Conservation (phyloP, 2,888 invertebrate species). For the Caenorhabditis sinica region DNA sequence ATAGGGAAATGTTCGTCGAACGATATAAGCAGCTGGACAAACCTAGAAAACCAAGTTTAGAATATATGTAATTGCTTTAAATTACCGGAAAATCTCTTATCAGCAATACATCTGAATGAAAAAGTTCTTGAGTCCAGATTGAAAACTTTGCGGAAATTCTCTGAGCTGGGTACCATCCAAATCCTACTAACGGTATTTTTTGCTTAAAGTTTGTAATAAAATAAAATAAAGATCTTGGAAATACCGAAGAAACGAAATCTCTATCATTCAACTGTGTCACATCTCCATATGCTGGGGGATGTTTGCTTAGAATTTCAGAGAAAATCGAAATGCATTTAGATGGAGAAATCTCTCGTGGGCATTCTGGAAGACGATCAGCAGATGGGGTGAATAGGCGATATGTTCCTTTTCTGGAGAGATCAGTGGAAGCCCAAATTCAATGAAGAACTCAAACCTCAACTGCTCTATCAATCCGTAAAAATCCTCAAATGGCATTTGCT, state of each 20-base stretch:
- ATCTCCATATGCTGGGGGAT: conserved; percentile 59
- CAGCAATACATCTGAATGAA: conserved; percentile 56
- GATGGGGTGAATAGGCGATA: conserved; percentile 63
- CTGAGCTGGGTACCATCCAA: conserved; percentile 68
- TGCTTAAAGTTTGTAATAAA: conserved; percentile 30
- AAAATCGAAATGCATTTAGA: conserved; percentile 46
- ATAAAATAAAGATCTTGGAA: background rate
- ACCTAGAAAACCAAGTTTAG: conserved; percentile 21
- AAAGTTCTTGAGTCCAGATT: conserved; percentile 64
- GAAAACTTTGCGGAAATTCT: conserved; percentile 60
- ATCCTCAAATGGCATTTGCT: conserved; percentile 64
- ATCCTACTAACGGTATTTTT: conserved; percentile 60
- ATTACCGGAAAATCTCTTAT: conserved; percentile 65
- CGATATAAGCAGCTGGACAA: conserved; percentile 62
- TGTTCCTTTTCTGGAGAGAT: conserved; percentile 53
- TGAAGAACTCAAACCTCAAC: conserved; percentile 42
- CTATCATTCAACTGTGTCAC: conserved; percentile 44
- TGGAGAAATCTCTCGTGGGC: conserved; percentile 55
- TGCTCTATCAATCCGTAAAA: conserved; percentile 62
- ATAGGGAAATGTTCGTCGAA: conserved; percentile 52
- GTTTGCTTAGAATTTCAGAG: conserved; percentile 49
- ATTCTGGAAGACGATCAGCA: conserved; percentile 63
- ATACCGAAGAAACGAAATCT: conserved; percentile 50
- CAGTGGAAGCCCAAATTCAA: background rate
- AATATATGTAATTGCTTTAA: too few species aligned